Percentiles rank a stretch among this genome's conserved stretches.
phyloP scores from a whole-genome alignment of 2,888 invertebrate genomes.

The Neoaliturus tenellus region DNA sequence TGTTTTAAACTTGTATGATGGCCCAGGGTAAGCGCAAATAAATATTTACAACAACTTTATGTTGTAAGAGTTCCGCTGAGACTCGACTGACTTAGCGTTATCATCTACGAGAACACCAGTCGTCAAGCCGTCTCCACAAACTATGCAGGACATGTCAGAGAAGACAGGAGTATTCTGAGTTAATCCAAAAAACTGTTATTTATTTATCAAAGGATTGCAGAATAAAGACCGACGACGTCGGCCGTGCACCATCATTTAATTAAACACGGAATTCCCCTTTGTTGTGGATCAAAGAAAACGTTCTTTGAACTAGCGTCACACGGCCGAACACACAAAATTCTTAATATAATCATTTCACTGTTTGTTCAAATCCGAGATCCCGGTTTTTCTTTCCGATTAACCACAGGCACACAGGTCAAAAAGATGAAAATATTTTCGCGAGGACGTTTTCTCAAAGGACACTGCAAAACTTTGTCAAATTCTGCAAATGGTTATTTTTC shows the following conservation, averaged over 20 bases:
- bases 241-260: not conserved
- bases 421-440: no score
- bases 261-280: slow-evolving; percentile 32
- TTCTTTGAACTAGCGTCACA: not conserved
- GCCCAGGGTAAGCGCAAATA: no score
- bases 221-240: slow-evolving; percentile 1
- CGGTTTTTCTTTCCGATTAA: not conserved
- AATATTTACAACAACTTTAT: no score
- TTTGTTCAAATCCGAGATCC: not conserved
- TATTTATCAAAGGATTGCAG: slow-evolving; percentile 16
- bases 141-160: not conserved
- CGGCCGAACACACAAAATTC: not conserved
- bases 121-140: no score
- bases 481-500: no score
- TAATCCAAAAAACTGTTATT: slow-evolving; percentile 1
- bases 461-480: no score
- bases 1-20: no score
- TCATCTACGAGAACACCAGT: no score
- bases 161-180: not conserved
- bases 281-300: slow-evolving; percentile 12
- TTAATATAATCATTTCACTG: slow-evolving; percentile 2
- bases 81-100: no score
- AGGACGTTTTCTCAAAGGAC: no score
- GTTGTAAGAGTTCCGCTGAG: no score
- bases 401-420: not conserved